Conservation (phyloP, 1,140 invertebrate species). For the Trichoplusia ni region DNA sequence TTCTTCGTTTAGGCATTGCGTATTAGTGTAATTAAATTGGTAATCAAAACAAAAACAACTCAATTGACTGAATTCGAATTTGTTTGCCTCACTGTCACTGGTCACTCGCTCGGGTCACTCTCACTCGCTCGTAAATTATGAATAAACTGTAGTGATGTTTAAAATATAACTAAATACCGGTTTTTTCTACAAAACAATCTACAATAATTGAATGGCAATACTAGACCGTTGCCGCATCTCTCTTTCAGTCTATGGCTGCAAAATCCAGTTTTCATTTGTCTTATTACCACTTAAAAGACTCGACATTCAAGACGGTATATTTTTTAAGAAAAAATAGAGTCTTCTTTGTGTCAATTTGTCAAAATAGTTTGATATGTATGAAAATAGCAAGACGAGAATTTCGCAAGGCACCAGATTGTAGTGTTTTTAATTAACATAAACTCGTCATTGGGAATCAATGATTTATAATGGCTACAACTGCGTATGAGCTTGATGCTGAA, state of each 20-base stretch:
- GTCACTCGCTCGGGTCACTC: too few relatives aligned
- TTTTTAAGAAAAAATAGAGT: neutral
- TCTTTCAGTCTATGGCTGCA: too few relatives aligned
- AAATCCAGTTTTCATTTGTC: neutral
- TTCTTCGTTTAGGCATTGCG: slow-evolving; percentile 62
- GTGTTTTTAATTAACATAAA: slow-evolving; percentile 10
- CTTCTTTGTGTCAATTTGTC: slow-evolving; percentile 34
- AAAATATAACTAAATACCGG: neutral
- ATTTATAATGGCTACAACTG: slow-evolving; percentile 65
- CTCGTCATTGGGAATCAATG: slow-evolving; percentile 18
- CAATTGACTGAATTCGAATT: slow-evolving; percentile 14
- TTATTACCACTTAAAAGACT: neutral
- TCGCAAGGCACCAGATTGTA: slow-evolving; percentile 31
- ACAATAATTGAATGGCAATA: neutral
- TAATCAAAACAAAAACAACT: slow-evolving; percentile 33
- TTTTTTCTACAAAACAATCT: neutral
- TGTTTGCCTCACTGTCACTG: slow-evolving; percentile 5
- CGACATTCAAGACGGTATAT: neutral
- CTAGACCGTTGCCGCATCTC: neutral
- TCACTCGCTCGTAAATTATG: neutral
- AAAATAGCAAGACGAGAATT: slow-evolving; percentile 43
- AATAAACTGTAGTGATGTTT: neutral
- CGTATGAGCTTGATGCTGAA: slow-evolving; percentile 73
- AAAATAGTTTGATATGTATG: slow-evolving; percentile 46
- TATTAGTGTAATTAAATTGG: neutral